Base-by-base conservation (phyloP, 2,113 vertebrate genomes). In the Percopsis transmontana region DNA sequence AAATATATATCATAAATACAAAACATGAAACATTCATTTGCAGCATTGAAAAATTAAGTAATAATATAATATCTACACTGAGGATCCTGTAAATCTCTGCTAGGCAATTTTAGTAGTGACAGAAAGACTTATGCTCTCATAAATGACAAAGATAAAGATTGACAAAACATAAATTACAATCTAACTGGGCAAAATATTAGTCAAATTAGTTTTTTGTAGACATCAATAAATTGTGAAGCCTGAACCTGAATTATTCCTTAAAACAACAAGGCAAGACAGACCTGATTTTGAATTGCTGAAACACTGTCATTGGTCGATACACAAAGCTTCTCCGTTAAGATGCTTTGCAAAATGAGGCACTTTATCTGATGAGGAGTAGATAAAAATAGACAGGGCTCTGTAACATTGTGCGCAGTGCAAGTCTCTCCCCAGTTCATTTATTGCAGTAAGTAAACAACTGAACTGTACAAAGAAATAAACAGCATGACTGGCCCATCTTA, bases 1-100 rank as follows among this genome's bases (percentile, higher is more conserved):
- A 53, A 44, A 74, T 60, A 39, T 13, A 53, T 23, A 51, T 70
- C 58, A 88, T 85, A 89, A 87, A 87, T 86, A 87, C 51, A 87
- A 55, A 70, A 70, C 39, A 69, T 68, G 21, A 71, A 50, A 48
- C 76, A 83, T 66, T 69, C 48, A 55, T 77, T 85, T 76, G 68
- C 80, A 80, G 75, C 70, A 76, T 62, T 66, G 41, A 54, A 66
- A 63, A 72, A 71, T 18, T 68, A 58, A 52, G 47, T n/a, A n/a
- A 74, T 54, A 77, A 79, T 54, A 65, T 14, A 65, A 65, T 85
- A 83, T 45, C 48, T 69, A 41, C 65, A 45, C 54, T 24, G 38
- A 14, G 12, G 5, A 20, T 57, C 71, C 42, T 70, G 53, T 66
- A 66, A 62, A 70, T 57, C 55, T 3, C 40, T 61, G 1, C 27